Conservation (phyloP, 2,888 invertebrate species). For the Ganaspis brasiliensis region DNA sequence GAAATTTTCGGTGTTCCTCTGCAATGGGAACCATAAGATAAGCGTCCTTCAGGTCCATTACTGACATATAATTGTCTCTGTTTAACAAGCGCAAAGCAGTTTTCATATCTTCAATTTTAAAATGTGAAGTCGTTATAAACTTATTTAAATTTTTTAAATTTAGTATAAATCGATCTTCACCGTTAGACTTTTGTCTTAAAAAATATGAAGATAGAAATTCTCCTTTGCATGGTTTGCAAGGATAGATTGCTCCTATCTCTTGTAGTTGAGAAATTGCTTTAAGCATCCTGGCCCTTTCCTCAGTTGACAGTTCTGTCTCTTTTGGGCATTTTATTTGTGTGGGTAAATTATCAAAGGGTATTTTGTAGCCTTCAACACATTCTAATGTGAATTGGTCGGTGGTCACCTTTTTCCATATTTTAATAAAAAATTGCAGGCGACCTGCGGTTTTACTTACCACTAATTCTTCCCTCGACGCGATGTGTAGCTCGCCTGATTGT, state of each 20-base stretch:
- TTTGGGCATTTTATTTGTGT: background rate
- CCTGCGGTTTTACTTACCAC: constrained; percentile 29
- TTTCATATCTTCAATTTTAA: constrained; percentile 46
- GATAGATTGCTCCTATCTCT: constrained; percentile 25
- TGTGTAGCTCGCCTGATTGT: background rate
- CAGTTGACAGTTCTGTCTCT: constrained; percentile 16
- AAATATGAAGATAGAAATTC: constrained; percentile 50
- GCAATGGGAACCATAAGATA: constrained; percentile 47
- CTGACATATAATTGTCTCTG: constrained; percentile 15
- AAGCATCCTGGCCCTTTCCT: constrained; percentile 38
- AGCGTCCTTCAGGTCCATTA: constrained; percentile 49
- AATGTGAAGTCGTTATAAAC: constrained; percentile 34
- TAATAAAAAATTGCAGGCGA: constrained; percentile 29
- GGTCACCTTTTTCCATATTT: constrained; percentile 44
- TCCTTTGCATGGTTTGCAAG: constrained; percentile 31
- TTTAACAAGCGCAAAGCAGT: background rate
- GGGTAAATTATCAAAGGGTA: constrained; percentile 21
- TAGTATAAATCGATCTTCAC: constrained; percentile 42
- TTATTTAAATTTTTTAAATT: constrained; percentile 49
- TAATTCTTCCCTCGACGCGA: background rate
- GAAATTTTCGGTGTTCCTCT: constrained; percentile 44
- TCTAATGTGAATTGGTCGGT: constrained; percentile 25
- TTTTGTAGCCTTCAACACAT: constrained; percentile 45
- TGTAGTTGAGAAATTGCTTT: constrained; percentile 41
- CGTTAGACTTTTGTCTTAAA: constrained; percentile 41